phyloP scores from a whole-genome alignment of 2,888 invertebrate genomes.

The Drosophila longiperda region DNA sequence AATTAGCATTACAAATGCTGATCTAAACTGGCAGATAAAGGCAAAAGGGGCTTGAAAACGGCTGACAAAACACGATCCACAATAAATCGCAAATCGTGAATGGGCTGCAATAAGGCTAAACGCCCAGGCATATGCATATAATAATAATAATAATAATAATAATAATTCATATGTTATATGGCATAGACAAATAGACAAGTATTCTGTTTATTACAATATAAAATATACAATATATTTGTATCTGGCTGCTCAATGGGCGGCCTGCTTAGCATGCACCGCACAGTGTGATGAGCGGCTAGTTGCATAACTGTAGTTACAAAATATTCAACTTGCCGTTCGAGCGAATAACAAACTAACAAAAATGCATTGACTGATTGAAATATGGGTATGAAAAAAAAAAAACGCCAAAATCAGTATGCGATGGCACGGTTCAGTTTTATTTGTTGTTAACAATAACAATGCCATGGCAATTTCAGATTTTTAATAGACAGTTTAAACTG shows the following conservation, averaged over 20 bases:
- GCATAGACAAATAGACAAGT: slow-evolving; percentile 7
- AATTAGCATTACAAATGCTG: slow-evolving; percentile 72
- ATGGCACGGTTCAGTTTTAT: slow-evolving; percentile 52
- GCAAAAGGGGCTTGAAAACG: slow-evolving; percentile 40
- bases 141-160: slow-evolving; percentile 4
- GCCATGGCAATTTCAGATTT: slow-evolving; percentile 46
- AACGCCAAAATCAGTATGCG: slow-evolving; percentile 62
- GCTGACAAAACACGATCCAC: slow-evolving; percentile 36
- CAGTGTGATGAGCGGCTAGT: slow-evolving; percentile 18
- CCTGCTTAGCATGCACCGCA: slow-evolving; percentile 49
- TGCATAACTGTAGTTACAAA: slow-evolving; percentile 59
- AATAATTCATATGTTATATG: not conserved
- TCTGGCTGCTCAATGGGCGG: slow-evolving; percentile 21
- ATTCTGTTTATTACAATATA: slow-evolving; percentile 8
- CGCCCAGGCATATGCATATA: slow-evolving; percentile 19
- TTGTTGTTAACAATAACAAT: slow-evolving; percentile 61
- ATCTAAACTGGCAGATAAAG: slow-evolving; percentile 62
- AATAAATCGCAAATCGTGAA: slow-evolving; percentile 41
- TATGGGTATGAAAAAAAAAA: slow-evolving; percentile 3
- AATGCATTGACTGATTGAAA: slow-evolving; percentile 8
- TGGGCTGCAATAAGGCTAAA: slow-evolving; percentile 21
- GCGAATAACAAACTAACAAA: not conserved
- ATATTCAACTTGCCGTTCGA: slow-evolving; percentile 25
- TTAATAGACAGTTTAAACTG: slow-evolving; percentile 75
- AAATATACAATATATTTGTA: slow-evolving; percentile 7